These are phyloP conservation scores for Ptycholaimellus sp. DNA, from an alignment of 2,888 invertebrate species.

Conservation along the genomic window DNA sequence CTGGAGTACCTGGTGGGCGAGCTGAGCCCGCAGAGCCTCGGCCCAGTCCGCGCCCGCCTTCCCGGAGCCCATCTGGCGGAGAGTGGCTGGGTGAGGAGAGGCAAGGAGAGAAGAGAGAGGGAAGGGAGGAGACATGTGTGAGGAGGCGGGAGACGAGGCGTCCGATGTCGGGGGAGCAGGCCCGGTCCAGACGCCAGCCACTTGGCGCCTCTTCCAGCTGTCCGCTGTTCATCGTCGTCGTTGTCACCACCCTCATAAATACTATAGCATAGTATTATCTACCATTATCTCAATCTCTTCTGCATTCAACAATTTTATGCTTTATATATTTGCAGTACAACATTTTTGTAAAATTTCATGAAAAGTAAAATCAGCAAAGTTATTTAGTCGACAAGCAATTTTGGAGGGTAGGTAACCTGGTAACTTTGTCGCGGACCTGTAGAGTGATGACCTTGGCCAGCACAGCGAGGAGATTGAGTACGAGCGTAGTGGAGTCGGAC, in stretches of 20 bases:
- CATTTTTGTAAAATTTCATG: too few relatives aligned
- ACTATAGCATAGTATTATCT: too few relatives aligned
- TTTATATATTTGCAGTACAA: too few relatives aligned
- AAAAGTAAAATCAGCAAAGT: too few relatives aligned
- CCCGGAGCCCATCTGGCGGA: constrained; percentile 12
- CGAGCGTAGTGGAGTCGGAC: constrained; percentile 10
- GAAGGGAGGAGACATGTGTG: constrained; percentile 7
- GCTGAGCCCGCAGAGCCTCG: constrained; percentile 9
- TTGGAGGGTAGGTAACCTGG: too few relatives aligned
- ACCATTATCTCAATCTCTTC: too few relatives aligned
- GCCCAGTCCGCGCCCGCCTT: constrained; percentile 15
- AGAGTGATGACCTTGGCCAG: constrained; percentile 19
- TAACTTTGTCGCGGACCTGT: constrained; percentile 18
- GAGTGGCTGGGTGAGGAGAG: too few relatives aligned
- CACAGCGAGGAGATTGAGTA: constrained; percentile 17
- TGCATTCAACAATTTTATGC: too few relatives aligned
- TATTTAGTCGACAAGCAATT: too few relatives aligned
- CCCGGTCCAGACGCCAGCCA: constrained; percentile 15
- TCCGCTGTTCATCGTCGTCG: neutral
- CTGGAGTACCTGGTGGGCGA: constrained; percentile 9
- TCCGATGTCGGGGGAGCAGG: constrained; percentile 13
- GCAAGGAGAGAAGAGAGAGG: neutral
- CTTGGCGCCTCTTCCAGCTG: constrained; percentile 14
- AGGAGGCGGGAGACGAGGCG: constrained; percentile 9
- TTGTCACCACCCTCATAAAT: too few relatives aligned